These are phyloP conservation scores for Semaprochilodus insignis DNA, from an alignment of 2,797 vertebrate genomes.

Conservation along the genomic window DNA sequence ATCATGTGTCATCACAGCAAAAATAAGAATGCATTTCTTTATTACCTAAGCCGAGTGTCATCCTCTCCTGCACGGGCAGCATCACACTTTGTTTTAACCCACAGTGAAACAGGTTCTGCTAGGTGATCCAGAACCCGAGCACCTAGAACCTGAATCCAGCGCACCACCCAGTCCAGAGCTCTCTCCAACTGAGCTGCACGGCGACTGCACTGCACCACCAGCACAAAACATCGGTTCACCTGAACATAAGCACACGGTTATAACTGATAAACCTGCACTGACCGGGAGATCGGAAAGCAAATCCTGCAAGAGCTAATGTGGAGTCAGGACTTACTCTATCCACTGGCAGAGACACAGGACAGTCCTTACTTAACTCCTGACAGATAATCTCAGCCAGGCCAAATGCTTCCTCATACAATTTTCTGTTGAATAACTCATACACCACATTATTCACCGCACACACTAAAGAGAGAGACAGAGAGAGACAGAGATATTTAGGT, in stretches of 20 bases:
- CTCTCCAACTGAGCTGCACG: conserved; percentile 76
- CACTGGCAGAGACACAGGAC: conserved; percentile 70
- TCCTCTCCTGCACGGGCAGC: conserved; percentile 78
- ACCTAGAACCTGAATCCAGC: conserved; percentile 83
- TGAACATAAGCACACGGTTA: conserved; percentile 69
- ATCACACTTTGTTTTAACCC: conserved; percentile 89
- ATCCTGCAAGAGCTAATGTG: not conserved
- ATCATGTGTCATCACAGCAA: not conserved
- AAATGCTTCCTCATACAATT: conserved; percentile 82
- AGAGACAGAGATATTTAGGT: not conserved
- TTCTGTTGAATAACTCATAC: conserved; percentile 85
- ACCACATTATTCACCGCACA: conserved; percentile 83
- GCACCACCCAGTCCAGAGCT: conserved; percentile 81
- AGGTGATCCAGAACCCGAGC: conserved; percentile 72
- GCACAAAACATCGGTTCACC: conserved; percentile 87
- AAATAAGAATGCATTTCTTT: not conserved
- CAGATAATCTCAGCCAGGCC: conserved; percentile 82
- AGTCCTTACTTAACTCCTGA: conserved; percentile 72
- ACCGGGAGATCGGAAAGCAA: not conserved
- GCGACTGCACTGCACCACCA: conserved; percentile 85
- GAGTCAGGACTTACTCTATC: conserved; percentile 78
- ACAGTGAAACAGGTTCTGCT: conserved; percentile 83
- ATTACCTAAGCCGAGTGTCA: conserved; percentile 83
- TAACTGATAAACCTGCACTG: conserved; percentile 49
- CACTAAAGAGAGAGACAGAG: conserved; percentile 69